Evolutionary conservation across 2,113 vertebrate species (phyloP), one percentile per base, ranked within the genome.

Genomic region (Strix uralensis): DNA sequence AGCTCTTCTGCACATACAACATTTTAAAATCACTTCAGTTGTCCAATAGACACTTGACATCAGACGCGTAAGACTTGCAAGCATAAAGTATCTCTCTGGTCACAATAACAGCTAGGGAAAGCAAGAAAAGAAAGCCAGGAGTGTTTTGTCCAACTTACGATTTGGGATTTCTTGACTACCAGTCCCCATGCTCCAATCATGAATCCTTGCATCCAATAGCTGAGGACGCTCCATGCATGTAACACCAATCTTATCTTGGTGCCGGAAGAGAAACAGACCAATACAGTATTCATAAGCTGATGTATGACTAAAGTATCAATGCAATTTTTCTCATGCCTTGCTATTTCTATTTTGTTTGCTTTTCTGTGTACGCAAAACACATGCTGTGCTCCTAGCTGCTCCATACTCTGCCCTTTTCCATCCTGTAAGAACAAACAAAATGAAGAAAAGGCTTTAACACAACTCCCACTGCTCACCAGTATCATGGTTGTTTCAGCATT

Each of bases 251-350:
- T 94, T 72, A 82, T 72, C 93, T 90, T 65, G 58, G 58, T 90
- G 74, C 78, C 80, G 36, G 49, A 77, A 86, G 90, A 77, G 92
- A 96, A 93, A 70, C 71, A 86, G 74, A 94, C 94, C 92, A 88
- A 95, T 96, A 77, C 29, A 49, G 40, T 62, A 90, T 86, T 90
- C 90, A 77, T 70, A 88, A 96, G 26, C 59, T 92, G 79, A 95
- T 88, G 74, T 73, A 92, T 69, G 66, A 87, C 84, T 93, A 51
- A 95, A 88, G 74, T 66, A 93, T 74, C 46, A 81, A 90, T 83
- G 77, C 25, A 52, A 46, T 90, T 86, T 88, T 85, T 90, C 78
- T 82, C 49, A 22, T 44, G 32, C 23, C 58, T 72, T 66, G 40
- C 66, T 88, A 73, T 73, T 89, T 82, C 62, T 89, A 29, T 34